phyloP scores from a whole-genome alignment of 2,888 invertebrate species.

The Cryptus viduatorius region DNA sequence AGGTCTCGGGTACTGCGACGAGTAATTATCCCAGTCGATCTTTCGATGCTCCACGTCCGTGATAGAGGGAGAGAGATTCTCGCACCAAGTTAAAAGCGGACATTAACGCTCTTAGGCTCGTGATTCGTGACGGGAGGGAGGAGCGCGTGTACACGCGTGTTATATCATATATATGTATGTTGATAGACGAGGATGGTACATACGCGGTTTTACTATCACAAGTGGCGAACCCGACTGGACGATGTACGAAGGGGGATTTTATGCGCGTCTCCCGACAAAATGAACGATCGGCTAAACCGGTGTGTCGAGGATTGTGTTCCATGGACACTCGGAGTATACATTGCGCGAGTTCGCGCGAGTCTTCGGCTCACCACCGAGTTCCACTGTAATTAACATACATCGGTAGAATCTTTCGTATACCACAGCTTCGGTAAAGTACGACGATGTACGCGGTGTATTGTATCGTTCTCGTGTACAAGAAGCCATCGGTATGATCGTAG shows the following conservation, averaged over 20 bases:
- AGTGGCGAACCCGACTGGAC: conserved; percentile 52
- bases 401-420: conserved; percentile 52
- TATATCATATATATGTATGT: conserved; percentile 36
- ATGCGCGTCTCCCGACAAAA: conserved; percentile 59
- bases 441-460: conserved; percentile 45
- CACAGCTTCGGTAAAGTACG: conserved; percentile 36
- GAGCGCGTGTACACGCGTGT: conserved; percentile 31
- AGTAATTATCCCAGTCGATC: conserved; percentile 56
- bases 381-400: conserved; percentile 68
- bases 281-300: conserved; percentile 63
- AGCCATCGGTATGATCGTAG: conserved; percentile 41
- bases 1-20: conserved; percentile 25
- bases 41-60: conserved; percentile 23
- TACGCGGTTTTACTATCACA: conserved; percentile 47
- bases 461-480: conserved; percentile 31
- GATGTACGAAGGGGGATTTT: conserved; percentile 43
- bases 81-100: conserved; percentile 60
- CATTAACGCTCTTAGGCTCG: conserved; percentile 57
- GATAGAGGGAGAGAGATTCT: conserved; percentile 47
- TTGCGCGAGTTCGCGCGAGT: conserved; percentile 53
- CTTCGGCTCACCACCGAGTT: conserved; percentile 52
- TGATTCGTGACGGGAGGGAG: conserved; percentile 45
- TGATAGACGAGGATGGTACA: conserved; percentile 29
- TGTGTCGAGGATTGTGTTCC: conserved; percentile 62
- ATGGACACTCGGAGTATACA: conserved; percentile 29